Conservation (phyloP, 2,113 vertebrate species). For the Nothobranchius furzeri region DNA sequence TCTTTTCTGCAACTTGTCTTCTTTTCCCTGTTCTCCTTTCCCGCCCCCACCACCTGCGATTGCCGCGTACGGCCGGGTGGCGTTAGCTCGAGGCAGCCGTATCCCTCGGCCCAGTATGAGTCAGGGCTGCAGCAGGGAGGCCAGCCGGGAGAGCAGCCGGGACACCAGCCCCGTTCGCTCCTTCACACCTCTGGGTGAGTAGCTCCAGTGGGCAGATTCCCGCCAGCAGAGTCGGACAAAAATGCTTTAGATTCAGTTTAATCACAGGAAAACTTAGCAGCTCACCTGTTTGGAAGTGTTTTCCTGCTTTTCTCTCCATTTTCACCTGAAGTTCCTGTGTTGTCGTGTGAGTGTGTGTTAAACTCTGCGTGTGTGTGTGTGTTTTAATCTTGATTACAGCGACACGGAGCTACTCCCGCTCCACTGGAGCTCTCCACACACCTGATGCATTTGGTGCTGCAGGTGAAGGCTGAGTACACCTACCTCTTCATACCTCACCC, state of each 20-base stretch:
- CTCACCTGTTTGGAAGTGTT: slow-evolving; percentile 24
- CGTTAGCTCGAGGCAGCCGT: slow-evolving; percentile 92
- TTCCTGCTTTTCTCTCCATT: slow-evolving; percentile 36
- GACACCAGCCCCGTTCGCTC: slow-evolving; percentile 96
- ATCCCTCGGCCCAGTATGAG: slow-evolving; percentile 99
- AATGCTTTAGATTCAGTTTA: background rate
- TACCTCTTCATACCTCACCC: slow-evolving; percentile 64
- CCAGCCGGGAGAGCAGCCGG: slow-evolving; percentile 98
- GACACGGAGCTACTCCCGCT: slow-evolving; percentile 97
- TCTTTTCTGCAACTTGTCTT: slow-evolving; percentile 56
- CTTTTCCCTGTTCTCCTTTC: slow-evolving; percentile 50
- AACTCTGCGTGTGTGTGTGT: slow-evolving; percentile 56
- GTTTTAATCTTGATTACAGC: slow-evolving; percentile 90
- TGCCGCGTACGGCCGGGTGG: slow-evolving; percentile 54
- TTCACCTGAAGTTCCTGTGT: slow-evolving; percentile 19
- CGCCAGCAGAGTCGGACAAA: slow-evolving; percentile 5
- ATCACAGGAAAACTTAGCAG: too few relatives aligned
- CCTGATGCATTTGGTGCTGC: slow-evolving; percentile 92
- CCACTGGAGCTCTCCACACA: slow-evolving; percentile 95
- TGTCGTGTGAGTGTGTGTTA: slow-evolving; percentile 35
- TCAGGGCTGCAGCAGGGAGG: slow-evolving; percentile 98
- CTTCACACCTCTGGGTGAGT: slow-evolving; percentile 96
- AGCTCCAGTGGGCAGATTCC: slow-evolving; percentile 35
- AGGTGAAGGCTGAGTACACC: slow-evolving; percentile 96
- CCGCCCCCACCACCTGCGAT: slow-evolving; percentile 34